These are phyloP conservation scores for Tyrophagus putrescentiae DNA, from an alignment of 1,140 invertebrate genomes.

Conservation along the genomic window DNA sequence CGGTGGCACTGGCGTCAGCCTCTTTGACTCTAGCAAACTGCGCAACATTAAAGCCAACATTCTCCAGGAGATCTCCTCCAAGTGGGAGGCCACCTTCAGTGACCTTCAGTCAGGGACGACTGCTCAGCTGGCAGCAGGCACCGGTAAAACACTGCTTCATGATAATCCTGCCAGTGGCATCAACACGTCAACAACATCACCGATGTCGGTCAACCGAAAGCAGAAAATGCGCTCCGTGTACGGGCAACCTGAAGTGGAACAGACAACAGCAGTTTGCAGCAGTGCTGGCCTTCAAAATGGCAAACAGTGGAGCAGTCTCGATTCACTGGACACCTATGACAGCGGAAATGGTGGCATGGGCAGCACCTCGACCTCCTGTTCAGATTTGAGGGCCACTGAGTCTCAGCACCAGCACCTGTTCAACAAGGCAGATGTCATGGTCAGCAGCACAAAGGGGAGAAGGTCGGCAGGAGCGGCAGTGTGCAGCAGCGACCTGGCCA, in stretches of 20 bases:
- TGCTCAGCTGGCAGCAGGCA: too few relatives aligned
- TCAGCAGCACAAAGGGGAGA: too few relatives aligned
- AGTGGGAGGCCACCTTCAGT: conserved; percentile 11
- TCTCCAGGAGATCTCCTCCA: conserved; percentile 3
- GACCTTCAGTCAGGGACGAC: too few relatives aligned
- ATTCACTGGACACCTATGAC: conserved; percentile 26
- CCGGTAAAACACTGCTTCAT: too few relatives aligned
- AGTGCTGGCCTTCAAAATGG: conserved; percentile 1
- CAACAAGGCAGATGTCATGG: neutral
- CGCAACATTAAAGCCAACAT: conserved; percentile 5
- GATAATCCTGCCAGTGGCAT: neutral
- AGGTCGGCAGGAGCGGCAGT: conserved; percentile 30
- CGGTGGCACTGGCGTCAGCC: too few relatives aligned
- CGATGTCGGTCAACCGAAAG: neutral
- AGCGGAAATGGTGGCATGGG: conserved; percentile 25
- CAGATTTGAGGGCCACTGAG: conserved; percentile 23
- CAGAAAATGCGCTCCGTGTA: conserved; percentile 27
- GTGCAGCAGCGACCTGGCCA: conserved; percentile 41
- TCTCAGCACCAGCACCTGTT: conserved; percentile 26
- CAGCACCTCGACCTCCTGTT: conserved; percentile 23
- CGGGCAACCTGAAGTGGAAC: conserved; percentile 27
- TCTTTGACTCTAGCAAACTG: too few relatives aligned
- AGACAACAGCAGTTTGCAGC: too few relatives aligned
- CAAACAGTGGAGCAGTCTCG: conserved; percentile 24
- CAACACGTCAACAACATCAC: neutral